phyloP scores from a whole-genome alignment of 2,797 vertebrate species.

The Aythya fuligula region DNA sequence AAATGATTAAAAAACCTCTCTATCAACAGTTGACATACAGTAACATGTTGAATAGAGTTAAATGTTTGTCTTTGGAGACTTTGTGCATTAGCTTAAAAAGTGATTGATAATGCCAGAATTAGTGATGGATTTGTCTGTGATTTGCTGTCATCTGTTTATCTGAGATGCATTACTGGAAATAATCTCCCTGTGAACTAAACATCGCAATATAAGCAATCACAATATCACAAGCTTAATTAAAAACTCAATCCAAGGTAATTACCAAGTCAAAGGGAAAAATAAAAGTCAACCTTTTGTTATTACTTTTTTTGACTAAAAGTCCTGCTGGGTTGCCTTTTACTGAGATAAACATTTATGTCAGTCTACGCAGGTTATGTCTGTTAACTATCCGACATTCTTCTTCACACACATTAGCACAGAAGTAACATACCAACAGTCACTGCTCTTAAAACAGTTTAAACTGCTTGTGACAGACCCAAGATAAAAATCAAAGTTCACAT shows the following conservation, averaged over 20 bases:
- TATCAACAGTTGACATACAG: slow-evolving; percentile 37
- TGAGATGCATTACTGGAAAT: slow-evolving; percentile 10
- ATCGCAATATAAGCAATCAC: background rate
- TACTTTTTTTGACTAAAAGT: rapidly evolving
- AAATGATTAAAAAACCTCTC: slow-evolving; percentile 28
- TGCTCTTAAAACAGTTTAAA: background rate
- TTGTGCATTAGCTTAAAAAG: slow-evolving; percentile 1
- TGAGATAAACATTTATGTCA: background rate
- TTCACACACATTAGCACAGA: background rate
- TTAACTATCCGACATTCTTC: background rate
- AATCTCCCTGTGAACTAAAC: background rate
- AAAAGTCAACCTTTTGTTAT: background rate
- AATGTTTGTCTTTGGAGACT: slow-evolving; percentile 12
- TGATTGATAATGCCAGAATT: slow-evolving; percentile 6
- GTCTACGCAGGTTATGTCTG: background rate
- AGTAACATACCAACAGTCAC: background rate
- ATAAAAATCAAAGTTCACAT: background rate
- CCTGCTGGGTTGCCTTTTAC: background rate
- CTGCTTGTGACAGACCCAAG: background rate
- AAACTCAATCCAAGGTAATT: background rate
- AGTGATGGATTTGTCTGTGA: background rate
- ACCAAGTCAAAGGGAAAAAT: background rate
- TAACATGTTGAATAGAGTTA: background rate
- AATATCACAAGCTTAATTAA: background rate
- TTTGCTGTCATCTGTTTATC: slow-evolving; percentile 17